phyloP scores from a whole-genome alignment of 53 echinoderm and acorn worm genomes.

The Henricia sp. region DNA sequence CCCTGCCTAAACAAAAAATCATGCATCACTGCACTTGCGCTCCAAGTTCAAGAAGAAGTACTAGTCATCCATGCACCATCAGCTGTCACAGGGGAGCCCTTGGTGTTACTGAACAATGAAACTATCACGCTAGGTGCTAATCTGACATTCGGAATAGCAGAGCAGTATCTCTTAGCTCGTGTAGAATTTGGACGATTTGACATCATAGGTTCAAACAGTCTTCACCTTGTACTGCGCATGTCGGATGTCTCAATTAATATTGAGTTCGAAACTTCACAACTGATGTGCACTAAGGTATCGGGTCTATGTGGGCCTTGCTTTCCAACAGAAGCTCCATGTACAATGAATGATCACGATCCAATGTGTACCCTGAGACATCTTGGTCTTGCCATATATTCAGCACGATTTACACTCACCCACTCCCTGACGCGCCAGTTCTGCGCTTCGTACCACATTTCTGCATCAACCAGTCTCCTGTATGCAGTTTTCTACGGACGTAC shows the following conservation, averaged over 20 bases:
- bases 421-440: conserved; percentile 61
- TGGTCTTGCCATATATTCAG: conserved; percentile 70
- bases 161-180: conserved; percentile 32
- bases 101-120: conserved; percentile 69
- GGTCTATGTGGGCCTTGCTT: conserved; percentile 88
- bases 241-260: conserved; percentile 79
- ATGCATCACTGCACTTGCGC: conserved; percentile 75
- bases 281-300: conserved; percentile 49
- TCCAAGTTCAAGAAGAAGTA: conserved; percentile 39
- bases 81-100: conserved; percentile 47
- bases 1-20: conserved; percentile 72
- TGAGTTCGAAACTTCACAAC: conserved; percentile 56
- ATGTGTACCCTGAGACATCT: conserved; percentile 70
- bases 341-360: conserved; percentile 59
- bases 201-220: conserved; percentile 70
- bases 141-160: conserved; percentile 46
- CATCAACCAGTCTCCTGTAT: conserved; percentile 65
- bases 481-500: conserved; percentile 25
- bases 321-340: conserved; percentile 51
- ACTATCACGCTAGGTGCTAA: conserved; percentile 50
- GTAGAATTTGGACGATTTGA: conserved; percentile 70
- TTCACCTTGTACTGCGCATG: conserved; percentile 62
- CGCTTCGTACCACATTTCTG: conserved; percentile 45
- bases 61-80: conserved; percentile 74
- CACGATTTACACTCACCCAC: conserved; percentile 62